Percentiles rank a stretch among this genome's conserved stretches.
These are phyloP conservation scores for Perca fluviatilis DNA, from an alignment of 2,113 vertebrate genomes.

Conservation along the genomic window DNA sequence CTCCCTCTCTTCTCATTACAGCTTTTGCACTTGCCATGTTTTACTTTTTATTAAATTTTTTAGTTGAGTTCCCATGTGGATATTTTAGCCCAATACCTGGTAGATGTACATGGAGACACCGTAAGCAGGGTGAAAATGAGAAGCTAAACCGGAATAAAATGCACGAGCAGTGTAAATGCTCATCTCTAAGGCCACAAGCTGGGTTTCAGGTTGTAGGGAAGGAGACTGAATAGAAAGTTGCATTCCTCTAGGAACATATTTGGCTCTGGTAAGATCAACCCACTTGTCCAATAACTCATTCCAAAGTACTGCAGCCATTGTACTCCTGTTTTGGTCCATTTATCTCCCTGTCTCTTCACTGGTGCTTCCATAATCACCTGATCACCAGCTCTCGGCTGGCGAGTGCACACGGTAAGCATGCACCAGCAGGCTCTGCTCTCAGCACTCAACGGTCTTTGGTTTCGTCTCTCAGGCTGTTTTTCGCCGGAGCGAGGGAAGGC, in stretches of 20 bases:
- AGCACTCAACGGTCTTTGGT: slow-evolving; percentile 9
- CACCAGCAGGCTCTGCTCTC: slow-evolving; percentile 57
- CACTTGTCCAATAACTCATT: not conserved
- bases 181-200: no score
- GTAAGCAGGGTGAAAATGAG: not conserved
- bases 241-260: not conserved
- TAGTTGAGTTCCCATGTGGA: not conserved
- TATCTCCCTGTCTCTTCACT: not conserved
- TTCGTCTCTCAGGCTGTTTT: slow-evolving; percentile 85
- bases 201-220: not conserved
- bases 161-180: not conserved
- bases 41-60: not conserved
- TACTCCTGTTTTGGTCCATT: slow-evolving; percentile 9
- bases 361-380: slow-evolving; percentile 8
- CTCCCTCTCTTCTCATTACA: not conserved
- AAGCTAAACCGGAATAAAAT: not conserved
- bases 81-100: not conserved
- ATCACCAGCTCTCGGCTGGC: slow-evolving; percentile 27
- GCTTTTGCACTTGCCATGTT: not conserved
- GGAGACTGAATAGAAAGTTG: not conserved
- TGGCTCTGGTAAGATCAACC: not conserved
- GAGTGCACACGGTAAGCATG: not conserved
- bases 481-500: slow-evolving; percentile 86
- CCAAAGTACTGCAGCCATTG: not conserved
- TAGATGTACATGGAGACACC: not conserved